Percentiles rank a stretch among this genome's conserved stretches.
Evolutionary conservation across 64 coral and sea anemone genomes (phyloP).

Genomic region (Acropora yongei): DNA sequence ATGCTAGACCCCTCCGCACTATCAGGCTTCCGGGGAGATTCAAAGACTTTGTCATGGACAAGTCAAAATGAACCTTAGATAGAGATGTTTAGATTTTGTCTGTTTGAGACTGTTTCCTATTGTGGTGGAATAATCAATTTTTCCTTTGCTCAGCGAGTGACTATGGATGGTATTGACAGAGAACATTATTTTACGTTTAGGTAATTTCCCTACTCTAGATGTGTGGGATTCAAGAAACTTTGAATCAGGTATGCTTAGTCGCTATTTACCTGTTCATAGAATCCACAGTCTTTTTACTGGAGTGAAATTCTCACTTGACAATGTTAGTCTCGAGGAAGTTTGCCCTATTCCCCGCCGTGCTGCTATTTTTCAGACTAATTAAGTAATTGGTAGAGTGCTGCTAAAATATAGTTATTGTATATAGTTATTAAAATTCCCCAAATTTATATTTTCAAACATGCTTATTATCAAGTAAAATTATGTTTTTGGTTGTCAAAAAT

Average conservation of each 20-base stretch:
- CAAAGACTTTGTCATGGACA: no score
- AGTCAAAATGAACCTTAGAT: no score
- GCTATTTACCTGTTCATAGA: constrained; percentile 6
- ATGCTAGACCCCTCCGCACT: no score
- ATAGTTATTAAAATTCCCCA: no score
- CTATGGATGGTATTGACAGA: constrained; percentile 14
- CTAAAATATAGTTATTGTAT: no score
- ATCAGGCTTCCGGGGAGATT: no score
- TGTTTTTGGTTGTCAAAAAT: no score
- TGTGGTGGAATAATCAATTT: constrained; percentile 15
- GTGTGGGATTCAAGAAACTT: constrained; percentile 14
- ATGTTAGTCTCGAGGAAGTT: neutral
- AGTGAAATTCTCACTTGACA: neutral
- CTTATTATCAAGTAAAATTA: no score
- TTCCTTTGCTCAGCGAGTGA: constrained; percentile 35
- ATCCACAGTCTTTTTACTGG: constrained; percentile 7
- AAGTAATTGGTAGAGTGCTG: no score
- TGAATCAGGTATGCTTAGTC: neutral
- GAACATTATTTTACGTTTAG: constrained; percentile 34
- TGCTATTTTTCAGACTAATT: neutral
- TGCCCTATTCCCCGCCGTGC: neutral
- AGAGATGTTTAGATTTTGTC: no score
- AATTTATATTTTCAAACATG: no score
- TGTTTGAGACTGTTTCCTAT: no score
- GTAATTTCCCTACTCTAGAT: neutral